These are phyloP conservation scores for Aptenodytes patagonicus DNA, from an alignment of 2,113 vertebrate genomes.

Conservation along the genomic window DNA sequence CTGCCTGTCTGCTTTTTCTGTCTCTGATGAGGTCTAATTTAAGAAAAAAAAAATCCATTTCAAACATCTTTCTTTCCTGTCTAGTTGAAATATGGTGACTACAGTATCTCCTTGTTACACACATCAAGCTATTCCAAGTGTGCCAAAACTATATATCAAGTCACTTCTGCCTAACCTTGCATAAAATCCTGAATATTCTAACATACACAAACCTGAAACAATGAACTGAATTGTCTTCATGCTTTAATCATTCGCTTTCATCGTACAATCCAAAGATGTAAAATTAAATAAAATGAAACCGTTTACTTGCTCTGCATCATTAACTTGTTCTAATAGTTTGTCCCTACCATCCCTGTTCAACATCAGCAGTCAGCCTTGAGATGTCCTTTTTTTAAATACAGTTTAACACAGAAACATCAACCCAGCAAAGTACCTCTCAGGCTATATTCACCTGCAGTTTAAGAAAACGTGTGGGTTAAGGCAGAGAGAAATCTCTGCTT, in stretches of 20 bases:
- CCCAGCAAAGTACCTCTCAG: neutral
- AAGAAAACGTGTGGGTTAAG: neutral
- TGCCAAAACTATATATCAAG: neutral
- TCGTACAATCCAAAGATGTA: neutral
- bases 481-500: constrained; percentile 9
- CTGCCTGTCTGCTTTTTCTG: neutral
- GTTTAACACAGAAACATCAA: neutral
- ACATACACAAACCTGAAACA: neutral
- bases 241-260: neutral
- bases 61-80: neutral
- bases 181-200: neutral
- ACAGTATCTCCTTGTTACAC: neutral
- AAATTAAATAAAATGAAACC: neutral
- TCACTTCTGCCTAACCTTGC: neutral
- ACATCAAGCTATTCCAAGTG: neutral
- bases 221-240: neutral
- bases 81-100: neutral
- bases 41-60: neutral
- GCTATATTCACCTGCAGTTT: neutral
- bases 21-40: neutral
- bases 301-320: neutral
- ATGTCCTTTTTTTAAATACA: neutral
- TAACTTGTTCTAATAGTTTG: neutral
- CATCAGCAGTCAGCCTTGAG: neutral
- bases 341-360: neutral